Evolutionary conservation across 2,113 vertebrate genomes (phyloP).

Genomic region (Gymnocephalus cernua): DNA sequence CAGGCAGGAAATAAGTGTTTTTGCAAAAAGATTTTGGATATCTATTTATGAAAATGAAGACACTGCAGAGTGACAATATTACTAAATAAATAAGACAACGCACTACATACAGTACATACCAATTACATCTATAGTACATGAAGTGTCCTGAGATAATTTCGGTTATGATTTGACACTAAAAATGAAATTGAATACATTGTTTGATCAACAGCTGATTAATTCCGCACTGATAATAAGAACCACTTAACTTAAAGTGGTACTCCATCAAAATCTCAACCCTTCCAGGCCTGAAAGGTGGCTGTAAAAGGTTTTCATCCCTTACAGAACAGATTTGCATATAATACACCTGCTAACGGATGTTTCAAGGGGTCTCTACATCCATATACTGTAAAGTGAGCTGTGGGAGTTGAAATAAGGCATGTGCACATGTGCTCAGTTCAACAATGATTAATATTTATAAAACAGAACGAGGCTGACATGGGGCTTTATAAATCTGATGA

Average conservation of each 20-base stretch:
- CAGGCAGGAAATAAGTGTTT: slow-evolving; percentile 25
- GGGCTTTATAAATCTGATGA: not conserved
- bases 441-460: not conserved
- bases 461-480: not conserved
- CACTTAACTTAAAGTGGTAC: not conserved
- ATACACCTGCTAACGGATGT: no score
- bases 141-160: no score
- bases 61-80: not conserved
- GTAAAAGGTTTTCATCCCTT: not conserved
- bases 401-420: not conserved
- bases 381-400: not conserved
- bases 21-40: slow-evolving; percentile 8
- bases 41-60: slow-evolving; percentile 15
- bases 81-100: not conserved
- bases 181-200: not conserved
- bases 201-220: not conserved
- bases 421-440: not conserved
- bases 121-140: no score
- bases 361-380: not conserved
- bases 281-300: not conserved
- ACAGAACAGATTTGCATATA: not conserved
- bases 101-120: not conserved
- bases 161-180: no score
- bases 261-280: not conserved
- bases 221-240: not conserved